Evolutionary conservation across 2,797 vertebrate genomes (phyloP).

Genomic region (Microchirus variegatus): DNA sequence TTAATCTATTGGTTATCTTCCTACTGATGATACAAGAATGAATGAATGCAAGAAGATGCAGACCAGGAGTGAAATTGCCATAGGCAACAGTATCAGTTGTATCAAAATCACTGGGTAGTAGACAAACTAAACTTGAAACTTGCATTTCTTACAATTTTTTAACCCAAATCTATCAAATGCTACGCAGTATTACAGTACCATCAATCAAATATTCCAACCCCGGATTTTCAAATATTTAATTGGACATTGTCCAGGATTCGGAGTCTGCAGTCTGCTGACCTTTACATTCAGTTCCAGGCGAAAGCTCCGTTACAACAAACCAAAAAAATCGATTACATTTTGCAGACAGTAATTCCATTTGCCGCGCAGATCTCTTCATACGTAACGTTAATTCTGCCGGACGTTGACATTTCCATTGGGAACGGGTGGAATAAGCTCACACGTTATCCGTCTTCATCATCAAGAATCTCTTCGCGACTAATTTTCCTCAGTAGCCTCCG

Average conservation of each 20-base stretch:
- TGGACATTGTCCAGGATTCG: not conserved
- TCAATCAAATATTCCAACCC: not conserved
- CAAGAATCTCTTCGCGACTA: too few relatives aligned
- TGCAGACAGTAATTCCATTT: not conserved
- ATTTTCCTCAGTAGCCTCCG: too few relatives aligned
- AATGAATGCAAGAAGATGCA: slow-evolving; percentile 3
- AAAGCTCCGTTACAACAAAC: not conserved
- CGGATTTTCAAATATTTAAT: not conserved
- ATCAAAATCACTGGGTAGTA: not conserved
- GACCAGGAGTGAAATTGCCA: not conserved
- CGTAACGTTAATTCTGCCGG: not conserved
- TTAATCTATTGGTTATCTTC: not conserved
- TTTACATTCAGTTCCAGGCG: not conserved
- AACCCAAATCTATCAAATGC: not conserved
- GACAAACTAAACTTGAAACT: not conserved
- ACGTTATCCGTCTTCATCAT: too few relatives aligned
- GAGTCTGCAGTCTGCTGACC: slow-evolving; percentile 4
- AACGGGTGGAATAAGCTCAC: not conserved
- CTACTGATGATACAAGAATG: not conserved
- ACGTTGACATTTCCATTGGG: too few relatives aligned
- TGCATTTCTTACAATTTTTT: not conserved
- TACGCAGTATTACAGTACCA: not conserved
- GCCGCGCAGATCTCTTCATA: not conserved
- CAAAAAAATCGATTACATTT: slow-evolving; percentile 1
- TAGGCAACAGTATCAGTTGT: not conserved